These are phyloP conservation scores for Varecia variegata DNA, from an alignment of 2,797 vertebrate genomes.

Conservation along the genomic window DNA sequence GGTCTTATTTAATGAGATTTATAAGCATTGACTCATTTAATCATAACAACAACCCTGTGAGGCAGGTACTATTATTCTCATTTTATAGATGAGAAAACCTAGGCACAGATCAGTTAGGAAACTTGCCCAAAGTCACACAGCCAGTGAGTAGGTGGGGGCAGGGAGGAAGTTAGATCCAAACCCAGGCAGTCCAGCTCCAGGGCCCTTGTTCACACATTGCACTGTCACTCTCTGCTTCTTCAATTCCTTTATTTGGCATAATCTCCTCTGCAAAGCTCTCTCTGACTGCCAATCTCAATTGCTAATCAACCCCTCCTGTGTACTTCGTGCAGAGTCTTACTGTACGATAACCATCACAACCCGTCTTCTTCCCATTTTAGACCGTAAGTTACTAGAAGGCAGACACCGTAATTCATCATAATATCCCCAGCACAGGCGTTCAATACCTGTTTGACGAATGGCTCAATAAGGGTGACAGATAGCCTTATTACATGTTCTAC, in stretches of 20 bases:
- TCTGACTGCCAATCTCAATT: neutral
- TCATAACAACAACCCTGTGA: neutral
- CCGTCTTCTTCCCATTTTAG: slow-evolving; percentile 32
- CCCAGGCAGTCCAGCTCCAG: neutral
- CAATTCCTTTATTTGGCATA: neutral
- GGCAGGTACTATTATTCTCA: neutral
- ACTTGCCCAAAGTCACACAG: neutral
- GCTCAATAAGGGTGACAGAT: slow-evolving; percentile 68
- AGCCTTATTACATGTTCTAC: slow-evolving; percentile 45
- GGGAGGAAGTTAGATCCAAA: neutral
- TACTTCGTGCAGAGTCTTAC: neutral
- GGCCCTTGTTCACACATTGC: neutral
- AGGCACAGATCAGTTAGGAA: neutral
- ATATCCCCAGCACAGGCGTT: slow-evolving; percentile 43
- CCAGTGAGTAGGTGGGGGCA: neutral
- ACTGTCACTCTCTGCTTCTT: neutral
- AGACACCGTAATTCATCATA: slow-evolving; percentile 62
- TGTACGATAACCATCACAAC: neutral
- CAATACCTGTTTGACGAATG: slow-evolving; percentile 69
- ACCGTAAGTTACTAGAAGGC: slow-evolving; percentile 8
- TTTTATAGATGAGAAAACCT: neutral
- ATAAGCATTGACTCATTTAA: neutral
- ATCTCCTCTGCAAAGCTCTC: neutral
- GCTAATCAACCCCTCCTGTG: neutral
- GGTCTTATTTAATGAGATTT: neutral